Evolutionary conservation across 2,888 invertebrate genomes (phyloP), one percentile per base, ranked within the genome.

Genomic region (Ypsolopha sequella): DNA sequence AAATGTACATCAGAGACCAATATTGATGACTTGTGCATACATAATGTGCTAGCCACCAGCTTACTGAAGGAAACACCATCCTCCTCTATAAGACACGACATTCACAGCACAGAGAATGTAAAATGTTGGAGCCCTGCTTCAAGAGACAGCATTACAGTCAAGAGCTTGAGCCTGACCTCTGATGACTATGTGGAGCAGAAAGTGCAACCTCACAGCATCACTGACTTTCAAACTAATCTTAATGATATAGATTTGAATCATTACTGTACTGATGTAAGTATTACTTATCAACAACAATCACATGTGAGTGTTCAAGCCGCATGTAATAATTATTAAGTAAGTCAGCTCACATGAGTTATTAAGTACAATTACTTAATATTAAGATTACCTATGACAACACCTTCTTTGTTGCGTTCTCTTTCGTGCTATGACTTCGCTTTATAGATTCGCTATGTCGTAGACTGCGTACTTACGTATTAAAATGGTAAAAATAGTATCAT

Each of bases 151-250:
- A 61, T 79, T 51, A 65, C 68, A 50, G 56, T 80, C 38, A 76
- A 71, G 56, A 64, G 63, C 7, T 55, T 79, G 33, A 63, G 67
- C 14, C 58, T 80, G 24, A 84, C 76, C 0, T 65, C 66, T 54
- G 85, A 85, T 71, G 84, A 85, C 60, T 85, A 84, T 53, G 66
- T 84, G 54, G 85, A 85, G 58, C 67, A 72, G 57, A 72, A 62
- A 50, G 54, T 62, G 52, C 62, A 66, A 47, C 58, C 62, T 0
- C 67, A 64, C 52, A 57, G 62, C 45, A 66, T 70, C 51, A 67
- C 75, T 54, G 57, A 58, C 49, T 54, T 70, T 41, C 66, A 73
- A 34, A 70, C 67, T 52, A 77, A 70, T 57, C 66, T 79, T 59
- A 73, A 66, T 65, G 67, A 71, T 58, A 67, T 80, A 59, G 79